A percentile compares a stretch with the other conserved stretches of the same genome.
Conservation (phyloP, 2,888 invertebrate species). For the Torymus auratus region DNA sequence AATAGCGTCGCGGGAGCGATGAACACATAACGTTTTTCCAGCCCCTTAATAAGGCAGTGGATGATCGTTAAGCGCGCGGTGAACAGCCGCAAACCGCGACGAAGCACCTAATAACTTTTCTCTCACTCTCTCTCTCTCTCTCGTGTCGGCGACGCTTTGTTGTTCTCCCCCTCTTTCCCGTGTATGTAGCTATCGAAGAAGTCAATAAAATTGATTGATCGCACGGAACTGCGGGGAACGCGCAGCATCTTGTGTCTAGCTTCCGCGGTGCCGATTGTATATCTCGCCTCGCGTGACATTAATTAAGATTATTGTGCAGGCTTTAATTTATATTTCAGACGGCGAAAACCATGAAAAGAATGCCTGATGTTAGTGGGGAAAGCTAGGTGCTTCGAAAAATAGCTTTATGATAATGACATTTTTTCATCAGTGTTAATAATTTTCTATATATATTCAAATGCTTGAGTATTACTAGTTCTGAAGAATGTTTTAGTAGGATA, state of each 20-base stretch:
- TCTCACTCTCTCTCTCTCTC: not conserved
- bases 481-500: too few relatives aligned
- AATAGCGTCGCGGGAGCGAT: not conserved
- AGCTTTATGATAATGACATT: too few relatives aligned
- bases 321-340: too few relatives aligned
- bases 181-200: constrained; percentile 7
- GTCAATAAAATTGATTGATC: constrained; percentile 11
- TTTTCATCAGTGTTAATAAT: too few relatives aligned
- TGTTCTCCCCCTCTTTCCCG: not conserved
- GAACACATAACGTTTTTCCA: constrained; percentile 21
- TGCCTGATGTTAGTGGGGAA: too few relatives aligned
- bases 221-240: constrained; percentile 1
- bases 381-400: too few relatives aligned
- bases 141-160: not conserved
- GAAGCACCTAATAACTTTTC: constrained; percentile 27
- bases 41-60: constrained; percentile 23
- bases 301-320: not conserved
- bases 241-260: not conserved
- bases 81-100: not conserved
- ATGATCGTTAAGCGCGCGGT: constrained; percentile 14
- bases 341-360: too few relatives aligned
- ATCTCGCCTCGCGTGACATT: not conserved
- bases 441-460: too few relatives aligned
- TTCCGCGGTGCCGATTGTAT: not conserved
- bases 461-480: too few relatives aligned